Percentiles rank a stretch among this genome's conserved stretches.
phyloP scores from a whole-genome alignment of 2,797 vertebrate genomes.

The Staurois parvus region DNA sequence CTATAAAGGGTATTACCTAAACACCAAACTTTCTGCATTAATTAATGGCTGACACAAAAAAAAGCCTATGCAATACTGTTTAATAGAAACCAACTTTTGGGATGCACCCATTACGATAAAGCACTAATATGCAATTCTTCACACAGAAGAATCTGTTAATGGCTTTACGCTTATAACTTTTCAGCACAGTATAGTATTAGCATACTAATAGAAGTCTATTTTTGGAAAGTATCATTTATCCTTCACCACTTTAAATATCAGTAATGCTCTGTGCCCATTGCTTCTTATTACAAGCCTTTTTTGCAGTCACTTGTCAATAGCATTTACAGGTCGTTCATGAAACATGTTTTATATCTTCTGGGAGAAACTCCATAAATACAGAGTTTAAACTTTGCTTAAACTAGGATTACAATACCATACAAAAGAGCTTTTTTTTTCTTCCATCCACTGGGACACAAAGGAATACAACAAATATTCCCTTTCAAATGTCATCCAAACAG shows the following conservation, averaged over 20 bases:
- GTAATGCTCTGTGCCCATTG: background rate
- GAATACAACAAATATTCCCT: background rate
- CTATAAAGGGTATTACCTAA: too few species aligned
- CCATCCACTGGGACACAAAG: background rate
- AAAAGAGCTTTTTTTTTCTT: background rate
- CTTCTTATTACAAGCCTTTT: background rate
- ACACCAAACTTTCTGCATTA: too few species aligned
- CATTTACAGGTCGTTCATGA: background rate
- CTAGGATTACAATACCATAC: background rate
- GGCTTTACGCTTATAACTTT: background rate
- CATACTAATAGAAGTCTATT: background rate
- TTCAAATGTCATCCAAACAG: background rate
- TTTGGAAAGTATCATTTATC: background rate
- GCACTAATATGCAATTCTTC: too few species aligned
- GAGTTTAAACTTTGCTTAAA: background rate
- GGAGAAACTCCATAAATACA: background rate
- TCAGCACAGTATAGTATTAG: background rate
- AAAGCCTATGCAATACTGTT: too few species aligned
- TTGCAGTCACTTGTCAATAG: background rate
- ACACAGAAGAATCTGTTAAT: background rate
- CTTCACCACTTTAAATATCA: background rate
- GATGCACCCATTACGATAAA: too few species aligned
- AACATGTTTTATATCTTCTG: background rate
- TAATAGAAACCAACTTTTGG: too few species aligned
- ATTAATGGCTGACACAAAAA: too few species aligned